phyloP scores from a whole-genome alignment of 2,888 invertebrate species.

The Agonopterix heracliana region DNA sequence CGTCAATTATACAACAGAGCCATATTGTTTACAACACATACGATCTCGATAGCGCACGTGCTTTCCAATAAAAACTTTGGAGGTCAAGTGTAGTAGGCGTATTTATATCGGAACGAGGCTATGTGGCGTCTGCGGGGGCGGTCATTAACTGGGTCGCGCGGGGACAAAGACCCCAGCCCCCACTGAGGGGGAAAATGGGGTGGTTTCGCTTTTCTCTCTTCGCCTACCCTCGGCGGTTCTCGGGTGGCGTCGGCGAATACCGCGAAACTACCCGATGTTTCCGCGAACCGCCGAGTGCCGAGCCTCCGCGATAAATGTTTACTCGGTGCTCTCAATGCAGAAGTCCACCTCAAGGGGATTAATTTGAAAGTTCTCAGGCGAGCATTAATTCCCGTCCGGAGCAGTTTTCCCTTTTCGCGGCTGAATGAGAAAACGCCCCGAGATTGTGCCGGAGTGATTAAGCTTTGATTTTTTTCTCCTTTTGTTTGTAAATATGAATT shows the following conservation, averaged over 20 bases:
- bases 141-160: conserved; percentile 74
- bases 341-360: conserved; percentile 61
- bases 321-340: conserved; percentile 42
- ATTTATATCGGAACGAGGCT: conserved; percentile 73
- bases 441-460: conserved; percentile 35
- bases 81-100: conserved; percentile 76
- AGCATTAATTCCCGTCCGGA: conserved; percentile 48
- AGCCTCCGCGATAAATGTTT: conserved; percentile 47
- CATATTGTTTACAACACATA: conserved; percentile 57
- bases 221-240: conserved; percentile 21
- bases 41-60: conserved; percentile 65
- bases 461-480: conserved; percentile 24
- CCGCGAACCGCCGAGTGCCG: conserved; percentile 35
- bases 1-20: conserved; percentile 24
- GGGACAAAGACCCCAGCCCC: conserved; percentile 66
- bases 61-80: conserved; percentile 75
- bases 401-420: conserved; percentile 56
- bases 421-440: conserved; percentile 31
- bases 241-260: conserved; percentile 31
- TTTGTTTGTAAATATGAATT: conserved; percentile 13
- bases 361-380: conserved; percentile 54
- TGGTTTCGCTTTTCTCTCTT: conserved; percentile 60
- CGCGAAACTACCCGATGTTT: conserved; percentile 45
- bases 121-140: conserved; percentile 66
- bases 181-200: conserved; percentile 46